Evolutionary conservation across 2,888 invertebrate genomes (phyloP).

Genomic region (Rhingia campestris): DNA sequence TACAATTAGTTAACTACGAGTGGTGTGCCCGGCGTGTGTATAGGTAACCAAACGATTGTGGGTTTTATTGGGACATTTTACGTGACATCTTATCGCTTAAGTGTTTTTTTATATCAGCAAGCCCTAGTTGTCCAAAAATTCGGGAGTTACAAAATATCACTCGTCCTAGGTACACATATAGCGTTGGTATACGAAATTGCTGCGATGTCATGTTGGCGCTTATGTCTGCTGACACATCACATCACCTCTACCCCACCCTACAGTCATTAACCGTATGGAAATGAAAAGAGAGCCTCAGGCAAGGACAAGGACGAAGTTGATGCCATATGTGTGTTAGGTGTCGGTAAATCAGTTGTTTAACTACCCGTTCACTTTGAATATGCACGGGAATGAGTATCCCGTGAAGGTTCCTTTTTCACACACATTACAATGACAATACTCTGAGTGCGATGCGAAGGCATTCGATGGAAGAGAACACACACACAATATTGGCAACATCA

Average conservation of each 20-base stretch:
- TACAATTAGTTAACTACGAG: neutral
- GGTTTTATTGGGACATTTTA: slow-evolving; percentile 40
- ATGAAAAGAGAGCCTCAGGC: neutral
- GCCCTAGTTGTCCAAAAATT: neutral
- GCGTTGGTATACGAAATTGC: slow-evolving; percentile 14
- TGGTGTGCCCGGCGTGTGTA: neutral
- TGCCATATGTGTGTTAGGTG: slow-evolving; percentile 42
- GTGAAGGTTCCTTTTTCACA: neutral
- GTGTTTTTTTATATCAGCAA: slow-evolving; percentile 20
- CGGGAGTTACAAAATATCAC: neutral
- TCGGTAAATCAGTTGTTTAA: slow-evolving; percentile 67
- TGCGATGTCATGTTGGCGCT: slow-evolving; percentile 16
- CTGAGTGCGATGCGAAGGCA: neutral
- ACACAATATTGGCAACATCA: slow-evolving; percentile 48
- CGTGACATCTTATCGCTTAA: slow-evolving; percentile 37
- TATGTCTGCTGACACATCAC: slow-evolving; percentile 16
- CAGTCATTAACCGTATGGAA: slow-evolving; percentile 14
- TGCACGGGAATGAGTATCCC: neutral
- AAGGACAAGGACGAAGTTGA: slow-evolving; percentile 17
- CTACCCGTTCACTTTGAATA: slow-evolving; percentile 48
- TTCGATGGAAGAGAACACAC: slow-evolving; percentile 21
- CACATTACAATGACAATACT: slow-evolving; percentile 5
- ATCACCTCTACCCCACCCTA: neutral
- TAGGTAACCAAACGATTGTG: slow-evolving; percentile 14
- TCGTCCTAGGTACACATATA: neutral